phyloP scores from a whole-genome alignment of 2,888 invertebrate species.

The Clusia tigrina region DNA sequence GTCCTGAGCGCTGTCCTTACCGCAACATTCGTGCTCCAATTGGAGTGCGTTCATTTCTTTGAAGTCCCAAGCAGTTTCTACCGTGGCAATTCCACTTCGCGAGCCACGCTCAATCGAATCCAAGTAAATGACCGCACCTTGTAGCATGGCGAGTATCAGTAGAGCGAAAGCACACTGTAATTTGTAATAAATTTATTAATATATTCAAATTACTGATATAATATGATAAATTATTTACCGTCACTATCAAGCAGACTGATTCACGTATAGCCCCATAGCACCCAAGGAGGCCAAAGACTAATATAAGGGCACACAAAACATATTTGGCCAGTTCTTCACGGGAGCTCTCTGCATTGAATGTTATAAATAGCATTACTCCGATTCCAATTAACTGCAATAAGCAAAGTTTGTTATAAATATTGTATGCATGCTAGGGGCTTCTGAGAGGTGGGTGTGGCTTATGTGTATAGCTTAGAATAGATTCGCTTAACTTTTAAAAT shows the following conservation, averaged over 20 bases:
- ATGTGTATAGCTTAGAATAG: no score
- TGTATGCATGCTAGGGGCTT: no score
- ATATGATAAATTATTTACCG: conserved; percentile 67
- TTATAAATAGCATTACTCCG: conserved; percentile 47
- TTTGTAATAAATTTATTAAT: conserved; percentile 23
- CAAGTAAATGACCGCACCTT: conserved; percentile 74
- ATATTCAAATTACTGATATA: conserved; percentile 12
- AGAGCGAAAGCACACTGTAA: conserved; percentile 77
- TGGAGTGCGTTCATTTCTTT: conserved; percentile 53
- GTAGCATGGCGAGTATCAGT: conserved; percentile 74
- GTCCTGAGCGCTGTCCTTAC: conserved; percentile 56
- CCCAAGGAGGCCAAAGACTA: conserved; percentile 73
- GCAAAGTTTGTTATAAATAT: neutral
- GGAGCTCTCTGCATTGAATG: conserved; percentile 44
- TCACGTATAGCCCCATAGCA: conserved; percentile 89
- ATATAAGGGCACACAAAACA: conserved; percentile 45
- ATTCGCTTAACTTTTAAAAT: no score
- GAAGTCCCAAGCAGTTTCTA: conserved; percentile 65
- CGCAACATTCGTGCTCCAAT: conserved; percentile 56
- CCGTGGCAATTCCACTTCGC: conserved; percentile 66
- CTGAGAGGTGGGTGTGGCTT: no score
- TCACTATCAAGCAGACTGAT: conserved; percentile 85
- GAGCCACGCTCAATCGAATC: conserved; percentile 71
- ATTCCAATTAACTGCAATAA: conserved; percentile 47
- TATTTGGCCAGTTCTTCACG: conserved; percentile 43